Base-by-base conservation (phyloP, 2,113 vertebrate genomes). In the Opisthocomus hoazin region DNA sequence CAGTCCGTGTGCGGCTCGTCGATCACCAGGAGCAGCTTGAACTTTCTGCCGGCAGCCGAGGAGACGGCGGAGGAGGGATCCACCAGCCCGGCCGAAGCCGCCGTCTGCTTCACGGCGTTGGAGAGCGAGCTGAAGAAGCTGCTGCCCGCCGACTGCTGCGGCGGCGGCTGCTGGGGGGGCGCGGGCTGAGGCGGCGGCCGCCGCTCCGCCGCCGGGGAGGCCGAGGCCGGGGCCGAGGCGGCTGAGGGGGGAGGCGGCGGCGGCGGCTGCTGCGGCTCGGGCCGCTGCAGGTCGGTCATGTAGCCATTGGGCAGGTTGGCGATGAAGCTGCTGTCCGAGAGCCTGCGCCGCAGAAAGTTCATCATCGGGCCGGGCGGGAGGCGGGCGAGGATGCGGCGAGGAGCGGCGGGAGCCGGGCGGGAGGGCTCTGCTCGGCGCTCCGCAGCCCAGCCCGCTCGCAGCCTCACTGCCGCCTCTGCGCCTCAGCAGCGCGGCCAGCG, bases 241-340 rank as follows among this genome's bases (percentile, higher is more conserved):
- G 76, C 85, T 3, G 96, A 23, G 16, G 95, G 60, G 16, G 95
- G 60, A 34, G 97, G 96, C 19, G 97, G 95, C 12, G 97, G 97
- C 8, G 97, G 96, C 37, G 98, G 98, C 80, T 97, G 97, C 64
- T 97, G 97, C n/a, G 98, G 97, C 97, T 98, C 98, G 3, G 98
- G 98, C 95, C 99, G 98, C 98, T 99, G 99, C 96, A 99, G 98
- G 97, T 99, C 99, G 16, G 99, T 98, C 99, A 99, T 99, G 98
- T 99, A 99, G 94, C 99, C 99, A 74, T 99, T 99, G 97, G 99
- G 99, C 90, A 99, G 98, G 97, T 99, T 99, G 97, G 99, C 99
- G 96, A 99, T 99, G 98, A 99, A 99, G 98, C 98, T 99, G 98
- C 99, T 99, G 98, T 99, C 99, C 22, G 99, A 99, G 83, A 99